These are phyloP conservation scores for Sprattus sprattus DNA, from an alignment of 2,113 vertebrate species.

Conservation along the genomic window DNA sequence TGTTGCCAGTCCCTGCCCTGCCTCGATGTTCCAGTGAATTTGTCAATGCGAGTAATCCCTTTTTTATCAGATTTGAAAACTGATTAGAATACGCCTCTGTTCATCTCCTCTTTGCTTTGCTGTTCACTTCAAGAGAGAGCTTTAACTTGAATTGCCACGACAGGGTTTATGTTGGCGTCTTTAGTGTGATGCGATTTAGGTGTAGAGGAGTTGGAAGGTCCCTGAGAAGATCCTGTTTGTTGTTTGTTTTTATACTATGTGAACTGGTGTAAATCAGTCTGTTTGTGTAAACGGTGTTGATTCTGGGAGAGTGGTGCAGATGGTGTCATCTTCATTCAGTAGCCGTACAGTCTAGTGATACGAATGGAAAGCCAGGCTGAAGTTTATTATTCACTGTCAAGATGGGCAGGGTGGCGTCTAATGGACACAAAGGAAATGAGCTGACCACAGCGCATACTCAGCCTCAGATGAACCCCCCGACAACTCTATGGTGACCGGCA, in stretches of 20 bases:
- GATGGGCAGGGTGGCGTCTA: neutral
- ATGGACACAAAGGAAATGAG: conserved; percentile 3
- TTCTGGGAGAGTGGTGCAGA: neutral
- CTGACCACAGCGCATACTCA: neutral
- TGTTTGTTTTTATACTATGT: neutral
- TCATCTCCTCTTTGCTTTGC: conserved; percentile 13
- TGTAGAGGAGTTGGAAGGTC: neutral
- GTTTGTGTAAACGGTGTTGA: neutral
- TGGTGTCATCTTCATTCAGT: neutral
- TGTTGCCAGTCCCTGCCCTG: conserved; percentile 16
- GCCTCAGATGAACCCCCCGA: neutral
- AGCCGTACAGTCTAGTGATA: neutral
- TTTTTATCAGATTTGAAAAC: conserved; percentile 39
- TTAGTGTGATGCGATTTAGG: neutral
- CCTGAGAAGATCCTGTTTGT: neutral
- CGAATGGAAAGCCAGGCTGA: neutral
- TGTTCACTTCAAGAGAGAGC: conserved; percentile 28
- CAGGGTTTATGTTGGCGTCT: conserved; percentile 26
- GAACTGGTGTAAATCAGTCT: neutral
- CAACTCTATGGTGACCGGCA: neutral
- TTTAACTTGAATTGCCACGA: conserved; percentile 21
- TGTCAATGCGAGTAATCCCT: conserved; percentile 39
- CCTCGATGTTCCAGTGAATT: conserved; percentile 26
- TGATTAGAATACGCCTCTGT: conserved; percentile 30
- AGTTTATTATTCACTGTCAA: neutral